These are phyloP conservation scores for Bradypodion ventrale DNA, from an alignment of 2,797 vertebrate species.

Conservation along the genomic window DNA sequence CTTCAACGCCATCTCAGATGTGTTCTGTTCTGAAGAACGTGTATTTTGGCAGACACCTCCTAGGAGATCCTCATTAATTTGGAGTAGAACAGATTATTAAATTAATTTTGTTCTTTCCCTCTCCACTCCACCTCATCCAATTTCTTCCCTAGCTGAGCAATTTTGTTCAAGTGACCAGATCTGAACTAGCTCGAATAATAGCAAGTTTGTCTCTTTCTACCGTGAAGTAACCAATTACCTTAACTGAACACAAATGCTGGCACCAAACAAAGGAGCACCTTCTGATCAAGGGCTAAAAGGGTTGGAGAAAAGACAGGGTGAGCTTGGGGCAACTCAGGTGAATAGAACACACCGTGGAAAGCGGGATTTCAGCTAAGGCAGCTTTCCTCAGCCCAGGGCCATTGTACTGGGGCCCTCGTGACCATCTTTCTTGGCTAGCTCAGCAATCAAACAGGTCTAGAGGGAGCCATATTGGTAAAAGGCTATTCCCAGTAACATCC, in stretches of 20 bases:
- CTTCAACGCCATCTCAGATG: background rate
- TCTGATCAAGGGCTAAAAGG: background rate
- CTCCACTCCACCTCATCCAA: background rate
- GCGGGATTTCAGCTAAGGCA: background rate
- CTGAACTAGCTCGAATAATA: conserved; percentile 28
- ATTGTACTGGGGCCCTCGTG: too few species aligned
- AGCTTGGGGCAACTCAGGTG: background rate
- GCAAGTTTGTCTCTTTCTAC: conserved; percentile 1
- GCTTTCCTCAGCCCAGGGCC: background rate
- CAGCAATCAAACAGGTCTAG: background rate
- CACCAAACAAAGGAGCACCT: background rate
- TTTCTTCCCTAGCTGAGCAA: conserved; percentile 33
- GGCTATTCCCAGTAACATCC: background rate
- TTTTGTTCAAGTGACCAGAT: conserved; percentile 36
- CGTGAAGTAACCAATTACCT: conserved; percentile 12
- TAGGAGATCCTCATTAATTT: conserved; percentile 16
- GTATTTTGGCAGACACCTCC: background rate
- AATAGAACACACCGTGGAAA: background rate
- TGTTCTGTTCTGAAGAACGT: background rate
- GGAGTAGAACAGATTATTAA: background rate
- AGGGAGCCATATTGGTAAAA: background rate
- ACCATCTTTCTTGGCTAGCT: background rate
- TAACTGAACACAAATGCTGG: background rate
- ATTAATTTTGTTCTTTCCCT: background rate
- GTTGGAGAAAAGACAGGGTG: background rate